A percentile compares a stretch with the other conserved stretches of the same genome.
Conservation (phyloP, 2,888 invertebrate species). For the Anthrax anthrax region DNA sequence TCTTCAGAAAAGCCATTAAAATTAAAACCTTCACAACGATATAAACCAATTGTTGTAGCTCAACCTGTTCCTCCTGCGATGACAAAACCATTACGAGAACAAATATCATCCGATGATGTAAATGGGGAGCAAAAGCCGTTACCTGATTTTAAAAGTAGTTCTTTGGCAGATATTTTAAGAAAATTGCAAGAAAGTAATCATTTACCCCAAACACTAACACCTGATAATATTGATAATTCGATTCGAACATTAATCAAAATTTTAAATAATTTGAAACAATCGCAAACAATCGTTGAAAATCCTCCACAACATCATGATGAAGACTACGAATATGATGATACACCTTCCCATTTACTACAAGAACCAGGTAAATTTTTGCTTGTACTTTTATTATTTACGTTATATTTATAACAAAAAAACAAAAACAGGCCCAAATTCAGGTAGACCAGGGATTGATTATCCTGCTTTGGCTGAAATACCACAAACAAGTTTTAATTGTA, state of each 20-base stretch:
- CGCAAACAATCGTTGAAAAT: conserved; percentile 28
- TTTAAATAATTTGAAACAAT: conserved; percentile 48
- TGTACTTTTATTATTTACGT: background rate
- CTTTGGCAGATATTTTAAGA: conserved; percentile 48
- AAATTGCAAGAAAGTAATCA: conserved; percentile 61
- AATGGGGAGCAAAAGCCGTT: too few species aligned
- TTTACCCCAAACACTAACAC: conserved; percentile 58
- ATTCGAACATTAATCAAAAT: conserved; percentile 64
- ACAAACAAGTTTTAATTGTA: conserved; percentile 62
- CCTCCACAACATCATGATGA: conserved; percentile 28
- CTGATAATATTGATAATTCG: conserved; percentile 64
- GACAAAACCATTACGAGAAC: background rate
- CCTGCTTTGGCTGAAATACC: conserved; percentile 64
- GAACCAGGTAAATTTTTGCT: background rate
- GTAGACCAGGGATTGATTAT: conserved; percentile 60
- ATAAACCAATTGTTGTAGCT: conserved; percentile 1
- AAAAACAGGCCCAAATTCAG: conserved; percentile 34
- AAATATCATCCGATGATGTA: background rate
- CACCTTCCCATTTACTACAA: conserved; percentile 5
- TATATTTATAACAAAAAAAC: background rate
- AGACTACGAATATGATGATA: conserved; percentile 23
- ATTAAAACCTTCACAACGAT: conserved; percentile 4
- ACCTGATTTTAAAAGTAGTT: conserved; percentile 29
- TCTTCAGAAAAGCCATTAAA: conserved; percentile 4
- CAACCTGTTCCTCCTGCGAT: conserved; percentile 12